Base-by-base conservation (phyloP, 1,140 invertebrate genomes). In the Semibalanus balanoides region DNA sequence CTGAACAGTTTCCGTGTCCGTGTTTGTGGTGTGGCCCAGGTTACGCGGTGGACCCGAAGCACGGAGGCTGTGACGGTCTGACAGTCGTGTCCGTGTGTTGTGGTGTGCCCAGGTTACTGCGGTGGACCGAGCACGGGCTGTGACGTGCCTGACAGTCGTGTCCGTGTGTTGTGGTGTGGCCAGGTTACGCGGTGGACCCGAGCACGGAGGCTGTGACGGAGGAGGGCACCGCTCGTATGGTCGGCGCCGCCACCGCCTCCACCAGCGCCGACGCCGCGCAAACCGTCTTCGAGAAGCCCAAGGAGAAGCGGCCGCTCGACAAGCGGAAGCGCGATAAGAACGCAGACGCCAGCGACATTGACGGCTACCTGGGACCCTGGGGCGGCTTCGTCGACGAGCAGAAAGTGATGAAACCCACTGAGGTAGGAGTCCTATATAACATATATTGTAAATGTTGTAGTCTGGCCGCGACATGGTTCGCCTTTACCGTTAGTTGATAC, bases 341-440 rank as follows among this genome's bases (percentile, higher is more conserved):
- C 86, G 89, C 92, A 80, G 89, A 98, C 84, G 90, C 97, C 0
- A 85, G 88, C 40, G 97, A 99, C 86, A 89, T 99, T 77, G 94
- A 94, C 77, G 96, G 96, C 14, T 99, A 97, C 83, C 85, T 96
- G 3, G 97, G 98, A 0, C 98, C 97, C 0, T 99, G 98, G 98
- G 97, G 94, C 76, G 92, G 92, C 76, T 99, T 89, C 86, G 87
- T 90, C 27, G 94, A 98, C 85, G 97, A 99, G 86, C 87, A 91
- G 81, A 90, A 90, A 77, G 87, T 97, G 19, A 88, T 92, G 77
- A 94, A 92, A 82, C 97, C 97, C 19, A 90, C 90, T 74, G 93
- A 95, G 51, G 51, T 64, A 25, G 17, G 5, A 40, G 35, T 40
- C 35, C 35, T 76, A 87, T 85, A 80, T 17, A 73, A 35, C n/a